Evolutionary conservation across 2,797 vertebrate species (phyloP).

Genomic region (Spinus olivaceus): DNA sequence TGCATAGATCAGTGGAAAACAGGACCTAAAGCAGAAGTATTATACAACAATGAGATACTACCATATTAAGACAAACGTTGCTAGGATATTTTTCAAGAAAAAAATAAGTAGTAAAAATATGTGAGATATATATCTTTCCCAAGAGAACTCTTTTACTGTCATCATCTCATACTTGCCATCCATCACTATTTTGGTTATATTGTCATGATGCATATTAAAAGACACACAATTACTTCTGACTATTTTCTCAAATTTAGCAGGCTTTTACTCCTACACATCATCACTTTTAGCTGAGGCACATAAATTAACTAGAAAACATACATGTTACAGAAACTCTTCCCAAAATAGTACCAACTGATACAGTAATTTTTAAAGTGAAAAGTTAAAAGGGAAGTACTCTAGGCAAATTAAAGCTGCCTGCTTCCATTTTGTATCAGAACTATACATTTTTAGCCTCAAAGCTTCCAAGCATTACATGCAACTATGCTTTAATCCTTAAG

Average conservation of each 20-base stretch:
- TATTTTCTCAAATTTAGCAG: neutral
- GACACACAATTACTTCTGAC: neutral
- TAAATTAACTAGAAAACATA: neutral
- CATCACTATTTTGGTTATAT: neutral
- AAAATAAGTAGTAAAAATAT: neutral
- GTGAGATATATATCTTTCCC: neutral
- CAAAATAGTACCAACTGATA: neutral
- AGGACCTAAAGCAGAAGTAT: constrained; percentile 78
- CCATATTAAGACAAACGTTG: neutral
- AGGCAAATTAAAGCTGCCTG: neutral
- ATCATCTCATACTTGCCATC: neutral
- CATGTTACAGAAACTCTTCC: neutral
- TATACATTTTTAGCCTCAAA: neutral
- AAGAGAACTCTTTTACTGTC: neutral
- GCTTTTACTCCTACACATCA: neutral
- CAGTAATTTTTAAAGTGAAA: neutral
- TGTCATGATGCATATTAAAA: neutral
- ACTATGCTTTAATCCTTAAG: neutral
- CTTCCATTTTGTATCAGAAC: neutral
- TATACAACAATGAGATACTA: constrained; percentile 71
- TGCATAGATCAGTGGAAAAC: constrained; percentile 65
- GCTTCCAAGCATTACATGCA: neutral
- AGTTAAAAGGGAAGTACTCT: neutral
- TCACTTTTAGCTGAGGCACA: neutral
- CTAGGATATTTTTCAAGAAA: neutral